Conservation (phyloP, 64 coral and sea anemone species). For the Porites australiensis region DNA sequence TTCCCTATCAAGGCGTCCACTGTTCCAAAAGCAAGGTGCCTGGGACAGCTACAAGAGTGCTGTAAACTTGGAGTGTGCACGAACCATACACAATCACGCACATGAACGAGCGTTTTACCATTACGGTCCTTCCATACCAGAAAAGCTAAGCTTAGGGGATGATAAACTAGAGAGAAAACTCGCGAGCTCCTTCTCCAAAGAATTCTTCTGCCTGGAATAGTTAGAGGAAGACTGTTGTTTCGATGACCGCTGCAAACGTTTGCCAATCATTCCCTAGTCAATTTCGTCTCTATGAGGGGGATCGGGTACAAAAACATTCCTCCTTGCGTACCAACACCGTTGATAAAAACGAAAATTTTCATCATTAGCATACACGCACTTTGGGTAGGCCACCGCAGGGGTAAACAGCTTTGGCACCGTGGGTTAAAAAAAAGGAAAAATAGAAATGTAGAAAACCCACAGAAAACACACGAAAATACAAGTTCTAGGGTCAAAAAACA, state of each 20-base stretch:
- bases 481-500: conserved; percentile 5
- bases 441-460: not conserved
- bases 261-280: not conserved
- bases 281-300: not conserved
- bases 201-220: not conserved
- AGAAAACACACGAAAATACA: not conserved
- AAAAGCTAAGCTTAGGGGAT: not conserved
- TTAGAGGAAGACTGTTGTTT: not conserved
- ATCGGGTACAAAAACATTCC: not conserved
- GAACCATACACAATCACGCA: not conserved
- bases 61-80: not conserved
- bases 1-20: conserved; percentile 50
- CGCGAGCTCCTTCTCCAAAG: conserved; percentile 32
- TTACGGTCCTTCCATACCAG: not conserved
- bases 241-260: not conserved
- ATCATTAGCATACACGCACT: conserved; percentile 12
- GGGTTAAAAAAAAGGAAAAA: not conserved
- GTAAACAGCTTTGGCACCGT: conserved; percentile 12
- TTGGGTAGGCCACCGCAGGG: conserved; percentile 11
- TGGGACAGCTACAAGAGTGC: not conserved
- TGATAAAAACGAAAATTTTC: conserved; percentile 23
- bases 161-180: not conserved
- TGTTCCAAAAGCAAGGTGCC: conserved; percentile 39
- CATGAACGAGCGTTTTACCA: conserved; percentile 17
- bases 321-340: conserved; percentile 15